Evolutionary conservation across 2,888 invertebrate genomes (phyloP), one percentile per base, ranked within the genome.

Genomic region (Liodrosophila aerea): DNA sequence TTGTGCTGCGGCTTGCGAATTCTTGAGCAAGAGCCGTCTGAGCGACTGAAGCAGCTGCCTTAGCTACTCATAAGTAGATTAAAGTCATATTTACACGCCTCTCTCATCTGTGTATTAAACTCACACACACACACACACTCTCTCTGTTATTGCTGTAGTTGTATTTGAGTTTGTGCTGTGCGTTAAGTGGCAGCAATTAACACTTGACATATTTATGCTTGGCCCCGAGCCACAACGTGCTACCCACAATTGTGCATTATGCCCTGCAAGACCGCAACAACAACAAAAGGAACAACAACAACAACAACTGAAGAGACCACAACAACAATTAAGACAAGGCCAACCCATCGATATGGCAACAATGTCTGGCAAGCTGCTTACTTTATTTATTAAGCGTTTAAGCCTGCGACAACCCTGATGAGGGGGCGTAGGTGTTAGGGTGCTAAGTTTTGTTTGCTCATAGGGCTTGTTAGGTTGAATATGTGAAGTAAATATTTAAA

Each of bases 151-250:
- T 53, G 31, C 57, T 63, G 50, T 62, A 52, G 41, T 52, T 73
- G 65, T 75, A 41, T 77, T 66, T 77, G 63, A 67, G 70, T 51
- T 80, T 74, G 85, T 80, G 76, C 74, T 76, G 63, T 73, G 65
- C 63, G 75, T 73, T 84, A 86, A 86, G 85, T 77, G 85, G 71
- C 85, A 71, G 73, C 78, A 83, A 83, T 83, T 83, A 86, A 85
- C 86, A 86, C 86, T 83, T 81, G 86, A 85, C 86, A 82, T 83
- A 85, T 84, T 85, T 85, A 83, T 84, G 84, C 72, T 64, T 64
- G 60, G 62, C 65, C 70, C 64, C 46, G 47, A 62, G 74, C 67
- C 82, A 44, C 64, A 67, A 44, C 66, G 44, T 39, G 44, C 30
- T 8, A 27, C 40, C 39, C 41, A 51, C 45, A 44, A 44, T 37